These are phyloP conservation scores for Siphlonurus alternatus DNA, from an alignment of 2,888 invertebrate genomes.

Conservation along the genomic window DNA sequence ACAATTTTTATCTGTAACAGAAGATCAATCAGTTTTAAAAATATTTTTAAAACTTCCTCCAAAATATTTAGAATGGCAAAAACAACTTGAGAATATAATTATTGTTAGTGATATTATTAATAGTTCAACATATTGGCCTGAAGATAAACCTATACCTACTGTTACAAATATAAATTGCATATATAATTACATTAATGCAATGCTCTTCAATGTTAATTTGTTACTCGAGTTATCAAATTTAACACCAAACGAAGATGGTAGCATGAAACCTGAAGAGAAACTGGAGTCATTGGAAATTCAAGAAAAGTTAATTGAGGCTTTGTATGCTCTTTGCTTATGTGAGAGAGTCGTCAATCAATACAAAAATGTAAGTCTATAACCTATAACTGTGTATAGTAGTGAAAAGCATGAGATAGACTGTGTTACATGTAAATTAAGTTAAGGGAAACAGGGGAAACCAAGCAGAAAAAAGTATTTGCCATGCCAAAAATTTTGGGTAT, in stretches of 20 bases:
- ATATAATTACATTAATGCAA: background rate
- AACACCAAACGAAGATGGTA: slow-evolving; percentile 5
- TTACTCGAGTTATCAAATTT: background rate
- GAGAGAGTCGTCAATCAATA: slow-evolving; percentile 26
- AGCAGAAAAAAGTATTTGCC: too few species aligned
- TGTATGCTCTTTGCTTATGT: slow-evolving; percentile 24
- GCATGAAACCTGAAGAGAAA: background rate
- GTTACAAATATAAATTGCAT: background rate
- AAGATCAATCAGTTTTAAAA: background rate
- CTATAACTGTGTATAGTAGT: slow-evolving; percentile 2
- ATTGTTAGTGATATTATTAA: background rate
- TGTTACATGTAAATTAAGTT: too few species aligned
- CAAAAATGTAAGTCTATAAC: slow-evolving; percentile 25
- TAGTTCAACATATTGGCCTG: background rate
- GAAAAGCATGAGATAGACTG: too few species aligned
- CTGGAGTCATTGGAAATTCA: slow-evolving; percentile 20
- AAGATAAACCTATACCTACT: background rate
- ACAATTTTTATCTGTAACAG: background rate
- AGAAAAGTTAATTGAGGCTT: slow-evolving; percentile 21
- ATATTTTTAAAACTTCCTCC: background rate
- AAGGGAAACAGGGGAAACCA: too few species aligned
- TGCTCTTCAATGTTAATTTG: background rate
- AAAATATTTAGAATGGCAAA: background rate
- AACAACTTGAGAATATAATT: background rate
- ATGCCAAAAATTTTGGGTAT: too few species aligned